phyloP scores from a whole-genome alignment of 2,113 vertebrate genomes.

The Cyrtonyx montezumae region DNA sequence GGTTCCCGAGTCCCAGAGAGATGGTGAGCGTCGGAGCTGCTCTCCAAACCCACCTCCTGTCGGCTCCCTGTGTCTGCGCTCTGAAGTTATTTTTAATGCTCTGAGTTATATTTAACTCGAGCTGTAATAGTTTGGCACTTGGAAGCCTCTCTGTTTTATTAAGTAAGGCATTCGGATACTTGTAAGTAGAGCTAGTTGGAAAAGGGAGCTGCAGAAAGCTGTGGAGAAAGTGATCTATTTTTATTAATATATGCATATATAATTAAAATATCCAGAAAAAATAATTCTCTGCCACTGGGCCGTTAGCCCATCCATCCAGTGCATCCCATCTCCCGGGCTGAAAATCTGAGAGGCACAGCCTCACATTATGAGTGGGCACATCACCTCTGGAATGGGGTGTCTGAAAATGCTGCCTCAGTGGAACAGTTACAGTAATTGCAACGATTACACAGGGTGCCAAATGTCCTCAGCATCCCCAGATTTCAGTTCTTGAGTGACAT shows the following conservation, averaged over 20 bases:
- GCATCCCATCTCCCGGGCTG: too few species aligned
- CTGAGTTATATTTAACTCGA: conserved; percentile 59
- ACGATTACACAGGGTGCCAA: neutral
- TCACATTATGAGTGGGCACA: accelerated
- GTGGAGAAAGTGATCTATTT: neutral
- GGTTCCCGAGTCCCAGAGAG: neutral
- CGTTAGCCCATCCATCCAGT: neutral
- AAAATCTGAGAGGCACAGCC: neutral
- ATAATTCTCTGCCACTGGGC: neutral
- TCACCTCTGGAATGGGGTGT: neutral
- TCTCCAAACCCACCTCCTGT: neutral
- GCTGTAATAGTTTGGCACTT: conserved; percentile 56
- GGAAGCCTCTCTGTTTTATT: conserved; percentile 60
- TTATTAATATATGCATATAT: neutral
- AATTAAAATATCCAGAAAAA: too few species aligned
- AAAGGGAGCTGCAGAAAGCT: neutral
- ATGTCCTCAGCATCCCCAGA: neutral
- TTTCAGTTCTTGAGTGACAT: neutral
- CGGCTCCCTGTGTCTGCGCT: neutral
- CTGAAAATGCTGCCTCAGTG: neutral
- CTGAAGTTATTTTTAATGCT: conserved; percentile 16
- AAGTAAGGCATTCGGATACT: conserved; percentile 48
- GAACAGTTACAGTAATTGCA: neutral
- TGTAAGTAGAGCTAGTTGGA: neutral
- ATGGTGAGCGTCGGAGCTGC: neutral